A percentile compares a stretch with the other conserved stretches of the same genome.
phyloP scores from a whole-genome alignment of 2,113 vertebrate species.

The Eptesicus fuscus region DNA sequence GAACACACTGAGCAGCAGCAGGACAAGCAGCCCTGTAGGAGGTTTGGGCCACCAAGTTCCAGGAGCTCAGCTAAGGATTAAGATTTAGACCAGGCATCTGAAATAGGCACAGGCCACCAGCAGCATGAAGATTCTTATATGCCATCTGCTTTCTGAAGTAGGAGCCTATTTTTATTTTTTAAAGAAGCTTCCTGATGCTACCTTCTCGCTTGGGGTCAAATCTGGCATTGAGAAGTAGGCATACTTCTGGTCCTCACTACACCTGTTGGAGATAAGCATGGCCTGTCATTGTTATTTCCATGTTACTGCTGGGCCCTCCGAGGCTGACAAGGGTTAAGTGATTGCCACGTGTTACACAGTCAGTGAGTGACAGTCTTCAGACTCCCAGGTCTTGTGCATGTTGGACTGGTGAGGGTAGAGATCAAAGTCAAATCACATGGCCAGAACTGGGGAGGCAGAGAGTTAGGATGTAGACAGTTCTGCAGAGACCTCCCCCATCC shows the following conservation, averaged over 20 bases:
- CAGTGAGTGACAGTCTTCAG: background rate
- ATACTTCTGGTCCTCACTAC: background rate
- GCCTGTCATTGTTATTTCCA: background rate
- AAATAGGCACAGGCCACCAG: background rate
- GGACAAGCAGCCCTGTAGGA: background rate
- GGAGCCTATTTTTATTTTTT: background rate
- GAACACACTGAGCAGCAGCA: background rate
- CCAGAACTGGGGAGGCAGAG: background rate
- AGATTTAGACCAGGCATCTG: background rate
- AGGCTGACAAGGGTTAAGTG: background rate
- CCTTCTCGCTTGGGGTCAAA: background rate
- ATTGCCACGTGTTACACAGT: background rate
- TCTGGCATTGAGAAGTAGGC: background rate
- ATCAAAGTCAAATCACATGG: background rate
- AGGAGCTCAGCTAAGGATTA: background rate
- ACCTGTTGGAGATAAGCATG: background rate
- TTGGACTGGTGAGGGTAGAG: background rate
- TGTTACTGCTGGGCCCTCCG: background rate
- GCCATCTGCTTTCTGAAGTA: conserved; percentile 22
- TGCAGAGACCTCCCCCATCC: background rate
- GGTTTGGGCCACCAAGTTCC: background rate
- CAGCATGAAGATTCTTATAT: background rate
- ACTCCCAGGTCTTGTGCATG: background rate
- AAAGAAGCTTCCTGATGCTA: background rate
- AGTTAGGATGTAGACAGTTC: background rate